Base-by-base conservation (phyloP, 2,888 invertebrate species). In the Yponomeuta cagnagella region DNA sequence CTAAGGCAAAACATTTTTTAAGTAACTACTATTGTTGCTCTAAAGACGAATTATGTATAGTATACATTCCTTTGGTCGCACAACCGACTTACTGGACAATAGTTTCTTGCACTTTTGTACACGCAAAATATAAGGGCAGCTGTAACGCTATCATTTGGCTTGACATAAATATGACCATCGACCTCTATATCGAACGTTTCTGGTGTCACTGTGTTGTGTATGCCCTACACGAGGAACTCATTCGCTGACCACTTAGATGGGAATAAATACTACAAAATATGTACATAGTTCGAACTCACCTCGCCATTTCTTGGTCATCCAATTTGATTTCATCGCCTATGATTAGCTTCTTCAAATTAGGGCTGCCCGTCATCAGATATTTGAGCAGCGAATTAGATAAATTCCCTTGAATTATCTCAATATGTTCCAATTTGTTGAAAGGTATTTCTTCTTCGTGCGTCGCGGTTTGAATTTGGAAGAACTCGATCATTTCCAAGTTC, bases 401-500 rank as follows among this genome's bases (percentile, higher is more conserved):
- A 70, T 95, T 94, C 69, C 95, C 94, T 78, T 95, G 94, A 31
- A 95, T 90, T 70, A 95, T 93, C 81, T 95, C 95, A 68, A 95
- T 85, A 43, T 94, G 94, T 76, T 95, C 93, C 73, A 95, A 82
- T 76, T 93, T 93, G 78, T 92, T 90, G 84, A 95, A 94, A 69
- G 94, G 89, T 73, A 92, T 85, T 79, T 94, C 90, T 74, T 92
- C 88, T 74, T 92, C 87, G 78, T 93, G 93, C 8, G 93, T 93
- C 15, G 94, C 86, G 2, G 94, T 92, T 71, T 94, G 94, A 80
- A 95, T 93, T 82, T 95, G 94, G 77, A 94, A 95, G 77, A 94
- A 95, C 78, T 95, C 95, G 73, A 95, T 81, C 73, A 93, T 94
- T 71, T 93, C 88, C 58, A 95, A 80, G 74, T 93, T 93, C 10